A percentile compares a stretch with the other conserved stretches of the same genome.
phyloP scores from a whole-genome alignment of 2,888 invertebrate species.

The Pyrocoelia pectoralis region DNA sequence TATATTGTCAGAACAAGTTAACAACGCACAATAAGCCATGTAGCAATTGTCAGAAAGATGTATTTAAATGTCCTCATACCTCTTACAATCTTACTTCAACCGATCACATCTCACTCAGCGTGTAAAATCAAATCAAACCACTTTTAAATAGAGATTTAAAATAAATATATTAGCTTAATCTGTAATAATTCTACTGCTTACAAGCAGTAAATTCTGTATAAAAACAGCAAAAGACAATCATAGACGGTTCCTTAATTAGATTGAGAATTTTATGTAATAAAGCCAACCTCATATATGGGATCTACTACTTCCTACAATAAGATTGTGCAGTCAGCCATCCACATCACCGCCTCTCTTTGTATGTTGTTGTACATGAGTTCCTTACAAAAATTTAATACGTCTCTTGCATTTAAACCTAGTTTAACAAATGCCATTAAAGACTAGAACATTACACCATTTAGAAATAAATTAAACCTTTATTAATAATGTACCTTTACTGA shows the following conservation, averaged over 20 bases:
- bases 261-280: constrained; percentile 2
- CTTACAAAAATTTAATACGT: neutral
- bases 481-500: constrained; percentile 4
- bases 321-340: constrained; percentile 7
- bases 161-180: neutral
- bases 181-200: no score
- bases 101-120: neutral
- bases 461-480: neutral
- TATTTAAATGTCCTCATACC: neutral
- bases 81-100: no score
- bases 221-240: neutral
- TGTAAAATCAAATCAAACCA: neutral
- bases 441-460: constrained; percentile 4
- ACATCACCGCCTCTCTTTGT: neutral
- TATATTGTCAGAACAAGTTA: constrained; percentile 6
- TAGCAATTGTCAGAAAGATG: neutral
- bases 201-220: neutral
- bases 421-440: constrained; percentile 3
- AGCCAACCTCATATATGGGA: constrained; percentile 4
- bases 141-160: neutral
- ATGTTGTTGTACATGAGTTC: neutral
- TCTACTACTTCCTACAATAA: constrained; percentile 3
- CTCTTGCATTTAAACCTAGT: neutral
- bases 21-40: constrained; percentile 6
- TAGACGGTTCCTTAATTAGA: constrained; percentile 1